These are phyloP conservation scores for Acanthosepion pharaonis DNA, from an alignment of 2,888 invertebrate species.

Conservation along the genomic window DNA sequence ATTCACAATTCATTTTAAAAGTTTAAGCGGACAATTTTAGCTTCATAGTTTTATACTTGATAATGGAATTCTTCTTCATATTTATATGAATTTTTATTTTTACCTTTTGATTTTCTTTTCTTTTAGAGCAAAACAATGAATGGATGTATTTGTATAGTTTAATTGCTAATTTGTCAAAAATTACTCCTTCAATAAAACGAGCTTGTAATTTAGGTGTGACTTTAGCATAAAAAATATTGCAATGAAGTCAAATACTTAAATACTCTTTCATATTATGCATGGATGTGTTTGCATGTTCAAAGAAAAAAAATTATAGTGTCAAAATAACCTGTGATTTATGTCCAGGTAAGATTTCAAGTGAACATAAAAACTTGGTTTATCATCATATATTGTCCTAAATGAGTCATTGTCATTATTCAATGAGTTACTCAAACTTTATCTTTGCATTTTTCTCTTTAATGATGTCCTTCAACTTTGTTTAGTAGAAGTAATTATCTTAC, in stretches of 20 bases:
- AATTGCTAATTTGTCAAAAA: neutral
- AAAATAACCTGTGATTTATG: neutral
- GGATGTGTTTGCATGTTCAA: neutral
- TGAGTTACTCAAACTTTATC: no score
- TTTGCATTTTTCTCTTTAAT: no score
- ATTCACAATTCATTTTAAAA: neutral
- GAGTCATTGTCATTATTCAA: no score
- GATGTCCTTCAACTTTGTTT: no score
- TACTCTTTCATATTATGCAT: neutral
- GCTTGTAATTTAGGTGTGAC: neutral
- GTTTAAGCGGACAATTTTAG: neutral
- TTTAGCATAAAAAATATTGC: no score
- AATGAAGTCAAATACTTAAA: no score
- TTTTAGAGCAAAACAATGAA: neutral
- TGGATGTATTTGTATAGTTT: neutral
- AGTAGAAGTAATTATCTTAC: no score
- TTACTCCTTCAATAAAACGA: neutral
- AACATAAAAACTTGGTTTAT: neutral
- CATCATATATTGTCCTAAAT: no score
- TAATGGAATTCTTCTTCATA: neutral
- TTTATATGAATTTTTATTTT: neutral
- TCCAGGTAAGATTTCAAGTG: neutral
- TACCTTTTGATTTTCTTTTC: neutral
- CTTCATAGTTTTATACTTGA: neutral
- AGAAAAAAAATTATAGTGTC: neutral